A percentile compares a stretch with the other conserved stretches of the same genome.
Evolutionary conservation across 2,888 invertebrate species (phyloP).

Genomic region (Gortyna flavago): DNA sequence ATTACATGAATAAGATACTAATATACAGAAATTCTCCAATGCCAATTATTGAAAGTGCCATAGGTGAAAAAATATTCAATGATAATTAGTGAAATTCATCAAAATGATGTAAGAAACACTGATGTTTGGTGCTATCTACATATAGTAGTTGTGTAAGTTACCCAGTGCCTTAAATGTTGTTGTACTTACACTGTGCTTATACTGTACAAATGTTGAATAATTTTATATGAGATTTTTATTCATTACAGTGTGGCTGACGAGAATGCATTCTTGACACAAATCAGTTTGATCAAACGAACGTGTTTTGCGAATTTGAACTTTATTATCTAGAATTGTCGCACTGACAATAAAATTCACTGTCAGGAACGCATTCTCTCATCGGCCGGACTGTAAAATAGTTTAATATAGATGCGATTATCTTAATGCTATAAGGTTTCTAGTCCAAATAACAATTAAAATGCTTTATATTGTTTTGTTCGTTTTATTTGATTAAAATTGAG

Average conservation of each 20-base stretch:
- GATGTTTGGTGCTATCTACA: conserved; percentile 69
- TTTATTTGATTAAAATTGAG: conserved; percentile 60
- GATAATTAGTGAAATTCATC: conserved; percentile 19
- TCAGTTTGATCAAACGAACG: neutral
- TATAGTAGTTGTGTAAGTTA: conserved; percentile 62
- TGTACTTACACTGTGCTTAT: conserved; percentile 79
- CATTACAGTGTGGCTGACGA: conserved; percentile 44
- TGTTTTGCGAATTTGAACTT: neutral
- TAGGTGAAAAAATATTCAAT: conserved; percentile 24
- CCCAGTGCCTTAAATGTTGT: conserved; percentile 81
- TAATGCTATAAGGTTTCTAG: conserved; percentile 85
- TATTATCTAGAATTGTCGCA: too few species aligned
- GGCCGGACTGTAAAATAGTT: conserved; percentile 43
- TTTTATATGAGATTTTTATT: conserved; percentile 80
- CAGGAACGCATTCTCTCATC: neutral
- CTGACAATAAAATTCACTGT: neutral
- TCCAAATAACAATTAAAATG: conserved; percentile 86
- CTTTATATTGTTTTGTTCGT: conserved; percentile 76
- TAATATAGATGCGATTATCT: conserved; percentile 73
- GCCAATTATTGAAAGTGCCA: conserved; percentile 52
- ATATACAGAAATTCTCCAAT: conserved; percentile 10
- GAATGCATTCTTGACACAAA: neutral
- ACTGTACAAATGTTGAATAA: conserved; percentile 82
- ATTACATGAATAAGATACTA: conserved; percentile 2
- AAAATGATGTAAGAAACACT: conserved; percentile 45